These are phyloP conservation scores for Anthopleura sola DNA, from an alignment of 64 coral and sea anemone species.

Conservation along the genomic window DNA sequence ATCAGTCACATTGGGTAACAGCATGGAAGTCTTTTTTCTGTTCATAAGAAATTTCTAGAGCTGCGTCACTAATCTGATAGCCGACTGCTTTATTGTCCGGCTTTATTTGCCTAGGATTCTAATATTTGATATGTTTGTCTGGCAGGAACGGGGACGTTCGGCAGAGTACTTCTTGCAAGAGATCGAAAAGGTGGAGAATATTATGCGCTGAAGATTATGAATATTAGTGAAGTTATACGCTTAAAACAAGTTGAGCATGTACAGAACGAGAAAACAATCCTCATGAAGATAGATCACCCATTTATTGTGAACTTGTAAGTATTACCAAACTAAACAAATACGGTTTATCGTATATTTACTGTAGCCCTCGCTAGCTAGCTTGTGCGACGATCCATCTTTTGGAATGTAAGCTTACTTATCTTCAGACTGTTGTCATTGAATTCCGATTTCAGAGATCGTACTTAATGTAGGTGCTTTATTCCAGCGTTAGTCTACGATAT, in stretches of 20 bases:
- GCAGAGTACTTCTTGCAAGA: slow-evolving; percentile 74
- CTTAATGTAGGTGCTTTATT: background rate
- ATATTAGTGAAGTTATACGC: slow-evolving; percentile 95
- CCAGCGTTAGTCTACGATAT: background rate
- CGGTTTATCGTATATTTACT: background rate
- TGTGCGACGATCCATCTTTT: background rate
- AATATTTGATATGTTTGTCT: slow-evolving; percentile 19
- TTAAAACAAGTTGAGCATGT: slow-evolving; percentile 99
- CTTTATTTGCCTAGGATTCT: background rate
- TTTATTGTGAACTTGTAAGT: slow-evolving; percentile 99
- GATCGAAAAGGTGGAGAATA: slow-evolving; percentile 69
- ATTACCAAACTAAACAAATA: slow-evolving; percentile 7
- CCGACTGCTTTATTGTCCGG: background rate
- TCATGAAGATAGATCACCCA: slow-evolving; percentile 87
- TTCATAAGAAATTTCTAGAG: background rate
- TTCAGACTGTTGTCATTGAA: background rate
- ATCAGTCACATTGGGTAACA: slow-evolving; percentile 85
- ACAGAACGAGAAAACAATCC: slow-evolving; percentile 97
- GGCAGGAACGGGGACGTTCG: slow-evolving; percentile 96
- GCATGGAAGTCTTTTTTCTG: background rate
- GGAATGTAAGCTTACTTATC: slow-evolving; percentile 3
- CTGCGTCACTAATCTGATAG: background rate
- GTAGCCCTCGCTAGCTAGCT: background rate
- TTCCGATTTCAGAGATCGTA: background rate
- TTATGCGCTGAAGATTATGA: slow-evolving; percentile 96